Conservation (phyloP, 37 sponge, comb jelly and placozoan genomes). For the Sycon ciliatum region DNA sequence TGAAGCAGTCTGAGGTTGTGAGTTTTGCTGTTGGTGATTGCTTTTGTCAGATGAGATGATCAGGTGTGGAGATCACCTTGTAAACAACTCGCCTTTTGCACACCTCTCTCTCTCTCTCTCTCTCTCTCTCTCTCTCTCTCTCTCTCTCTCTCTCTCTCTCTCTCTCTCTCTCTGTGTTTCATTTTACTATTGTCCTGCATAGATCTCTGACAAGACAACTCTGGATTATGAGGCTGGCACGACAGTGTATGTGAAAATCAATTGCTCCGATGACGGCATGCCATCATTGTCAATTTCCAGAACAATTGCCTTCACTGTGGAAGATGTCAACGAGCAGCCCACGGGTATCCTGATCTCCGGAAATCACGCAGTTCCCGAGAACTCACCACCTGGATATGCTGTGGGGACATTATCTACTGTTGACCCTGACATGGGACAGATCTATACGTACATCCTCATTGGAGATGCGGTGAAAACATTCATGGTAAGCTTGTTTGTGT, state of each 20-base stretch:
- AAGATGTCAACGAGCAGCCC: not conserved
- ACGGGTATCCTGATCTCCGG: not conserved
- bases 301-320: not conserved
- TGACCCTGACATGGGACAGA: not conserved
- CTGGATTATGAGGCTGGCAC: not conserved
- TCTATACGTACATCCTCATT: not conserved
- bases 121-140: no score
- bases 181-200: no score
- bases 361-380: not conserved
- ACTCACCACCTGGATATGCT: not conserved
- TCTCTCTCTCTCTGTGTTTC: no score
- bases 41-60: no score
- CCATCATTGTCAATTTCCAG: not conserved
- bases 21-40: no score
- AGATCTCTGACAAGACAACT: not conserved
- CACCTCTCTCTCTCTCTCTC: no score
- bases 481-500: not conserved
- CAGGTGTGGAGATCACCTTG: no score
- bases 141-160: no score
- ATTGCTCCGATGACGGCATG: not conserved
- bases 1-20: no score
- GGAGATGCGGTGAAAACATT: not conserved
- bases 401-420: not conserved
- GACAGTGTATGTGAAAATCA: not conserved
- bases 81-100: no score